These are phyloP conservation scores for Cyprinodon brontotheroides DNA, from an alignment of 2,113 vertebrate species.

Conservation along the genomic window DNA sequence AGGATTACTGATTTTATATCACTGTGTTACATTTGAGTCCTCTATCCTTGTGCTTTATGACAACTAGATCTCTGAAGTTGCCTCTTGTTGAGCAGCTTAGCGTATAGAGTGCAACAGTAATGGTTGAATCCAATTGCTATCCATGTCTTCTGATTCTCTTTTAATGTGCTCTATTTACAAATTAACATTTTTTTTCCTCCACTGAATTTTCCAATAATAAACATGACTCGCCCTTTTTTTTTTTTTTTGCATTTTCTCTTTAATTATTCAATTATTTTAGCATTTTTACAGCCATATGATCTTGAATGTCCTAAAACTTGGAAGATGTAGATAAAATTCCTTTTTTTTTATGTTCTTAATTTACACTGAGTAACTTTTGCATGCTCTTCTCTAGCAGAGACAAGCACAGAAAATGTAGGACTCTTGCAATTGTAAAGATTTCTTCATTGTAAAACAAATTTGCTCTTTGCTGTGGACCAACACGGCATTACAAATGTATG, in stretches of 20 bases:
- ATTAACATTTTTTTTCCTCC: not conserved
- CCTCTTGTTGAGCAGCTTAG: too few species aligned
- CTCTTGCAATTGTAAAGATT: not conserved
- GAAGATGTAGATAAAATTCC: not conserved
- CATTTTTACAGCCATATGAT: not conserved
- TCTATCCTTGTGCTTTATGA: too few species aligned
- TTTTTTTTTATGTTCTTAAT: not conserved
- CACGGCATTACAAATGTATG: conserved; percentile 5
- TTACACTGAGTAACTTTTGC: not conserved
- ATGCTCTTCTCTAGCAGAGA: not conserved
- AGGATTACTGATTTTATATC: too few species aligned
- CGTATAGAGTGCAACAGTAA: not conserved
- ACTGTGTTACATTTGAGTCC: too few species aligned
- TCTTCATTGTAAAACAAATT: conserved; percentile 3
- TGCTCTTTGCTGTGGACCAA: not conserved
- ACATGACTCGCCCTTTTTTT: not conserved
- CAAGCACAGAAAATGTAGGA: not conserved
- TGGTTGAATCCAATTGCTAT: not conserved
- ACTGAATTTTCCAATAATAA: not conserved
- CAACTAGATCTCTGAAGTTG: too few species aligned
- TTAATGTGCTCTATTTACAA: not conserved
- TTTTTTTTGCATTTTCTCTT: not conserved
- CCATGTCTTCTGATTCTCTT: too few species aligned
- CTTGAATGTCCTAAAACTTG: not conserved
- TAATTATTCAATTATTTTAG: too few species aligned